Evolutionary conservation across 2,113 vertebrate genomes (phyloP), one percentile per base, ranked within the genome.

Genomic region (Microcebus murinus): DNA sequence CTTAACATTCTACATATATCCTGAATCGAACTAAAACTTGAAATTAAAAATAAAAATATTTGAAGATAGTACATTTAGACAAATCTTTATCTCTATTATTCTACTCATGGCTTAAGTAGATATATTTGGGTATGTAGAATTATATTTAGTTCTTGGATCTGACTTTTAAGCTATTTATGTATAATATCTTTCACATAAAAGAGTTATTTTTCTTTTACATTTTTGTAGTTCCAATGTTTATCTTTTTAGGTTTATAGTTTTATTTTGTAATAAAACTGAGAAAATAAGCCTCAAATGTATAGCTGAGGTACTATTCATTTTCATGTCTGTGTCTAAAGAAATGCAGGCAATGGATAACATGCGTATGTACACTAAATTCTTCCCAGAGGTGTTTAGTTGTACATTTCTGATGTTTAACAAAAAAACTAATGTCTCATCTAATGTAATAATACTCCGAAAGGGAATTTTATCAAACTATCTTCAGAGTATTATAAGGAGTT

Each of bases 331-430:
- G 39, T 93, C 76, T 96, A 23, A 90, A 93, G 39, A 15, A 67
- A 67, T 7, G 8, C 0, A 36, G 7, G 42, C 25, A 63, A 34
- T 48, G 11, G 21, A 79, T 86, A 77, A 12, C 3, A 5, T 59
- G 31, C 3, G 91, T 65, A 55, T 6, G 0, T 1, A 27, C 1
- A 12, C 31, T 25, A 11, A 90, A 39, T 67, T 94, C 55, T 81
- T 96, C 34, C 57, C 23, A 27, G 92, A 82, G 55, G 59, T 79
- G 6, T 85, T 86, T 57, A 82, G 25, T 8, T 87, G 52, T 9
- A 77, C 6, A 71, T 93, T 93, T 92, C 23, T 23, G 36, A 97
- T 14, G 34, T 95, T 97, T 96, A 83, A 76, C 4, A 67, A 76
- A 52, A 90, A 31, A 88, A 68, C 39, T 94, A 89, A 90, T 59